phyloP scores from a whole-genome alignment of 2,797 vertebrate genomes.

The Characodon lateralis region DNA sequence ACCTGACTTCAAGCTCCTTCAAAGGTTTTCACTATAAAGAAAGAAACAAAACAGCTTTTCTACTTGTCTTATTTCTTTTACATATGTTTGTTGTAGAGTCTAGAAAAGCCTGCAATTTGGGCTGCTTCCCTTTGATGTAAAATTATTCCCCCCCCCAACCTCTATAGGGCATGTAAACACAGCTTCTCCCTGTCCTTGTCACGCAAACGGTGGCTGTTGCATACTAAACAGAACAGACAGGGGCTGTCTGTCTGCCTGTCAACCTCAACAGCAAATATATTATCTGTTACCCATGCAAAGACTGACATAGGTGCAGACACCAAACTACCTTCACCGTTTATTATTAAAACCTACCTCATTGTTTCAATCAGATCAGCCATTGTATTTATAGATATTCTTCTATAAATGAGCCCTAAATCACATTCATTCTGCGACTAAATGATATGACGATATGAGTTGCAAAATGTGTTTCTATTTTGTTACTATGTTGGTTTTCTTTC shows the following conservation, averaged over 20 bases:
- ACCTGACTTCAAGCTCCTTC: background rate
- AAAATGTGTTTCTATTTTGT: background rate
- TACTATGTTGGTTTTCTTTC: background rate
- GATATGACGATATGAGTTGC: background rate
- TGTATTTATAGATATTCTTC: background rate
- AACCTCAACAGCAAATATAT: constrained; percentile 50
- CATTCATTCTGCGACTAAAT: background rate
- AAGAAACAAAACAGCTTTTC: constrained; percentile 14
- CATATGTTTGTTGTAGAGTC: constrained; percentile 32
- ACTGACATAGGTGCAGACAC: background rate
- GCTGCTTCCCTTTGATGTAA: constrained; percentile 55
- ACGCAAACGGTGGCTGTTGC: constrained; percentile 54
- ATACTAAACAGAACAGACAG: constrained; percentile 71
- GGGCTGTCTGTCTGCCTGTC: constrained; percentile 47
- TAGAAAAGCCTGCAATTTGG: constrained; percentile 48
- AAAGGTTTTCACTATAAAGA: background rate
- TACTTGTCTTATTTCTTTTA: constrained; percentile 8
- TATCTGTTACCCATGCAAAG: constrained; percentile 5
- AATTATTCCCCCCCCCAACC: constrained; percentile 47
- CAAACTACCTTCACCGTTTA: too few relatives aligned
- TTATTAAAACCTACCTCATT: background rate
- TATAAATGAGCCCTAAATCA: background rate
- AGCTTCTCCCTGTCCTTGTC: constrained; percentile 67
- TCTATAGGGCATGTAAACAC: constrained; percentile 60
- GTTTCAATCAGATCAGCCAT: background rate